Evolutionary conservation across 2,888 invertebrate species (phyloP), one percentile per base, ranked within the genome.

Genomic region (Matsumyia berberina): DNA sequence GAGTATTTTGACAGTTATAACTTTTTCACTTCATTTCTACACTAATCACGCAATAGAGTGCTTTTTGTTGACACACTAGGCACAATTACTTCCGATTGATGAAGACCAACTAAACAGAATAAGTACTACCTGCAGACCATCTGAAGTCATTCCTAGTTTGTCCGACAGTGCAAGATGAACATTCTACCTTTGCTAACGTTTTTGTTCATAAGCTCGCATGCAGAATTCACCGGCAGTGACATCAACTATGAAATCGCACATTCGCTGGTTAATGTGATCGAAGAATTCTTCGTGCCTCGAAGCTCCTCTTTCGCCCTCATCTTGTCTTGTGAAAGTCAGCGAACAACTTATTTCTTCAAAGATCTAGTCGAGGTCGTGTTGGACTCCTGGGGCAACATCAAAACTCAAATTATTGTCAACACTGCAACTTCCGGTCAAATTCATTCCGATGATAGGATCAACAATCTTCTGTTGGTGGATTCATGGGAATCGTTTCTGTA

Each of bases 401-500:
- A 69, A 8, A 86, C 88, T 0, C 88, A 89, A 72, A 60, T 89
- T 62, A 80, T 89, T 0, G 79, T 80, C 3, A 87, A 89, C 17
- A 51, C 81, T 17, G 73, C 62, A 8, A 74, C 35, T 1, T 0
- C 17, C 0, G 24, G 37, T 19, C 24, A 17, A 8, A 37, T 5
- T 19, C 9, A 6, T 7, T 11, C 12, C 3, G 46, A 39, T 1
- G 49, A 64, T 15, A 82, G 86, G 5, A 77, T 88, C 31, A 88
- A 85, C 42, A 88, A 88, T 62, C 78, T 88, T 0, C 51, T 88
- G 8, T 55, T 89, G 46, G 87, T 88, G 0, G 90, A 90, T 60
- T 90, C 90, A 0, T 89, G 87, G 69, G 87, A 88, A 9, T 88
- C 90, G n/a, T 88, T 90, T 42, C 62, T 86, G 31, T 88, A 87